Base-by-base conservation (phyloP, 2,797 vertebrate species). In the Myotis daubentonii region DNA sequence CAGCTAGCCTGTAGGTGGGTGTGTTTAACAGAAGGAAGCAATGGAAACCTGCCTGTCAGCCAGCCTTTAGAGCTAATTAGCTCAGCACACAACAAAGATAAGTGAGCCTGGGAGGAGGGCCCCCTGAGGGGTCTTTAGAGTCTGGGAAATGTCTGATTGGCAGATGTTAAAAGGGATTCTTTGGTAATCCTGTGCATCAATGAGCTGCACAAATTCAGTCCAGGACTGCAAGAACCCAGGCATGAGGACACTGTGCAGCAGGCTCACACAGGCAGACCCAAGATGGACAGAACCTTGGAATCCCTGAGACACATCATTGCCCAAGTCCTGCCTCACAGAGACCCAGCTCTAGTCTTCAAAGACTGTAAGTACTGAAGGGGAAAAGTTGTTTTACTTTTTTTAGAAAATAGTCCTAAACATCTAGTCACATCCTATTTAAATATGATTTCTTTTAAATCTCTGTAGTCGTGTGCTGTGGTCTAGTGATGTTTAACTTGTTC, bases 61-160 rank as follows among this genome's bases (percentile, higher is more conserved):
- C 97, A 97, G 97, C 98, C 98, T 98, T 98, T 98, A 97, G 97
- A 98, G 98, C 98, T 99, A 99, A 99, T 99, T 99, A 99, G 99
- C 98, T 98, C 98, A 93, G 97, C 98, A 98, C 98, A 98, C 98
- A 98, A 99, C 99, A 99, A 99, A 99, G 98, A 99, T 99, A 99
- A 99, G 98, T 98, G 97, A 97, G 98, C 97, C 98, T 98, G 98
- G 98, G 98, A 99, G 98, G 98, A 98, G 98, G 98, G 97, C 98
- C 98, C 98, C 98, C 97, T 97, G 97, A 97, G 97, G 95, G 93
- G 96, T 95, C 98, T 97, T 98, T 98, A 98, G 96, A 97, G 97
- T 96, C 97, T 98, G 98, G 96, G 96, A 97, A 96, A 97, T 97
- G 98, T 97, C 98, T 98, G 98, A 98, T 97, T 98, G 98, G 97